Conservation (phyloP, 2,113 vertebrate genomes). For the Eretmochelys imbricata region DNA sequence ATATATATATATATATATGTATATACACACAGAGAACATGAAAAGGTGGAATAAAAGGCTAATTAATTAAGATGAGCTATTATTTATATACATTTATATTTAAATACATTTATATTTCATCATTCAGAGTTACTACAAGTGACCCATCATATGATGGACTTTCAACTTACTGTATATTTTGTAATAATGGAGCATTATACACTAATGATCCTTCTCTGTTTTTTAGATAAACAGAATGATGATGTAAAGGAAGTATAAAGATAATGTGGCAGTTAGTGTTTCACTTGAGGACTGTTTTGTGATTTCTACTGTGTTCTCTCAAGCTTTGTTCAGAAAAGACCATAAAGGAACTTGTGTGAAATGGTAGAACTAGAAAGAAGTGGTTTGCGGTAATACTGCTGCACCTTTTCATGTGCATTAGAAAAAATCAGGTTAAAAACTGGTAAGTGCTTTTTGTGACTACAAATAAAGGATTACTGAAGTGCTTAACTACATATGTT, state of each 20-base stretch:
- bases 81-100: no score
- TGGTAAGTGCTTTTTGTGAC: neutral
- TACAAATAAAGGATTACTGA: neutral
- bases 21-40: no score
- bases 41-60: no score
- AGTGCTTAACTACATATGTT: neutral
- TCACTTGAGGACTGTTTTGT: neutral
- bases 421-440: neutral
- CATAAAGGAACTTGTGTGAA: neutral
- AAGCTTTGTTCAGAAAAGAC: neutral
- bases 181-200: fast-evolving
- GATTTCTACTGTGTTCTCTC: neutral
- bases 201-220: neutral
- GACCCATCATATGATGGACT: neutral
- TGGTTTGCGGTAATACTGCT: fast-evolving
- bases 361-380: neutral
- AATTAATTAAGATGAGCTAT: no score
- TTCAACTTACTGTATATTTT: neutral
- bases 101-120: no score
- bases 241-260: neutral
- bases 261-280: neutral
- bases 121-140: neutral
- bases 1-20: no score
- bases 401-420: neutral
- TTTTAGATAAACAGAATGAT: neutral